Base-by-base conservation (phyloP, 2,888 invertebrate genomes). In the Odontomyia ornata region DNA sequence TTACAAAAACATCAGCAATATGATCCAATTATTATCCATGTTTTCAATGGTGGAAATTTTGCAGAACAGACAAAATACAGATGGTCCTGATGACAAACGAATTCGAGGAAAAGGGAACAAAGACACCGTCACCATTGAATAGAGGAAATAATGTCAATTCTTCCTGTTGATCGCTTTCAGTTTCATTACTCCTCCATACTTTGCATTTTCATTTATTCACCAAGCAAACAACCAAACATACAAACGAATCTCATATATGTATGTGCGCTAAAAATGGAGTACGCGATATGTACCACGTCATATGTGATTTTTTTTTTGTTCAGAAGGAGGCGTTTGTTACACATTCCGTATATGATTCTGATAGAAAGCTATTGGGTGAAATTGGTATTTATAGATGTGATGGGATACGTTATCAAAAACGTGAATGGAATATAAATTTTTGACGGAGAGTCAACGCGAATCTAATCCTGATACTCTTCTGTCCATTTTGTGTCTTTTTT, bases 331-430 rank as follows among this genome's bases (percentile, higher is more conserved):
- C 15, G 25, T 46, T 69, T 69, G 47, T 69, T 69, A 69, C 47
- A 47, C 46, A 69, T 69, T 47, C 69, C 25, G 23, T 69, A 18
- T 3, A 36, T 47, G n/a, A 18, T 43, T 28, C 36, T 36, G 57
- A 60, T 60, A 75, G 65, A 75, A 62, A 46, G 60, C 47, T 27
- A 75, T 75, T 62, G 62, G 27, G 18, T 21, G 23, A 76, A 76
- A 76, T 76, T 76, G 67, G 76, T 76, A 76, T 76, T 76, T 76
- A 76, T 65, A 52, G 76, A 76, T 76, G 65, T 47, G 65, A 67
- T 46, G 47, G 56, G 67, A 67, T 76, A 76, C 65, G 67, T 76
- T 76, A 76, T 76, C 76, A 56, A 56, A 76, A 76, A 76, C 76
- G 76, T 76, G 76, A 36, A 65, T 76, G 43, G 76, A 76, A 76